Evolutionary conservation across 2,113 vertebrate species (phyloP), one percentile per base, ranked within the genome.

Genomic region (Otus sunia): DNA sequence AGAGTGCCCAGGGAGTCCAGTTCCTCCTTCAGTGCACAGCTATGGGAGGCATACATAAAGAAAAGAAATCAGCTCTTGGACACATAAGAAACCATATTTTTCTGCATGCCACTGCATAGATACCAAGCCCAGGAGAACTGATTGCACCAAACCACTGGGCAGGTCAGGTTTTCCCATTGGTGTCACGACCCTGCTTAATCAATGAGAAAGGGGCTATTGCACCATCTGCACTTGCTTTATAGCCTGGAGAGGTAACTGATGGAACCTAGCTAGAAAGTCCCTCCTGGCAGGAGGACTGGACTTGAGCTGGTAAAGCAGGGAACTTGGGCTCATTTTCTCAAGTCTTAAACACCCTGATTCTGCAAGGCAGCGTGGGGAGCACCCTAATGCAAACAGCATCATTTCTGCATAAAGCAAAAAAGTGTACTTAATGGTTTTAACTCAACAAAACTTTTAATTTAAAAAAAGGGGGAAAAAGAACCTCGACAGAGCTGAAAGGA

Each of bases 101-200:
- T 76, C 59, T 50, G 15, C 43, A 4, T 45, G 19, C 14, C 45
- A 18, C 22, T 56, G 67, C 12, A 6, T 3, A 52, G 37, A 20
- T 14, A 41, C 3, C 27, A 92, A 15, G 10, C n/a, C n/a, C 34
- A 39, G 47, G 21, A 71, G 43, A 80, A 89, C 9, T 3, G 10
- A 69, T 17, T 34, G 47, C 37, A 77, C 22, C 17, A 83, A 79
- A 47, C 27, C 34, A 50, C 53, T 16, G 23, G 16, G 37, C 27
- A 75, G 21, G 22, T 49, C 69, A 47, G 4, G 4, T 45, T 85
- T 58, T 73, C 23, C n/a, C 0, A 0, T 21, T 22, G 26, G 8
- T 76, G 37, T 63, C 25, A 78, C 5, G 16, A 22, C 14, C 4
- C 32, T 50, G 25, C 27, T 49, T 37, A 83, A 76, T 34, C 43